Evolutionary conservation across 2,888 invertebrate species (phyloP).

Genomic region (Hydroisotoma schaefferi): DNA sequence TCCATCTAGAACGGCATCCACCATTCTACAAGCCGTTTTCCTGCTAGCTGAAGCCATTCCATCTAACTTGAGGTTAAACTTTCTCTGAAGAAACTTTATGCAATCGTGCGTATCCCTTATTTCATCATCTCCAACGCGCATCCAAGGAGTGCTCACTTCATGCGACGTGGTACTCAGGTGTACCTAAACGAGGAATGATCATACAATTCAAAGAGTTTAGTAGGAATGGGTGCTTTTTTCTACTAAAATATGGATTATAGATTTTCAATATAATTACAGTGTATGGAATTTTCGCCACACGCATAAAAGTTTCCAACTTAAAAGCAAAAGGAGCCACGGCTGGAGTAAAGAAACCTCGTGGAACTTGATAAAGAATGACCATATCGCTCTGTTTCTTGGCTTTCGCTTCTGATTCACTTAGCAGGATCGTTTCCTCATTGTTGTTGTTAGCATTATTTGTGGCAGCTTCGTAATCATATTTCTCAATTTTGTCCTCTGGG

Average conservation of each 20-base stretch:
- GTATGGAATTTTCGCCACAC: slow-evolving; percentile 43
- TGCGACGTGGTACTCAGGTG: slow-evolving; percentile 1
- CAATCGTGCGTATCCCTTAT: slow-evolving; percentile 33
- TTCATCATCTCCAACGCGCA: slow-evolving; percentile 32
- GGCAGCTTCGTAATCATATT: not conserved
- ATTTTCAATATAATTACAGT: slow-evolving; percentile 25
- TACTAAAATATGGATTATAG: not conserved
- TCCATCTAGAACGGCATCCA: slow-evolving; percentile 41
- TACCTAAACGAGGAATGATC: too few species aligned
- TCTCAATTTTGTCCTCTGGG: not conserved
- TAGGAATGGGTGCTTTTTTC: too few species aligned
- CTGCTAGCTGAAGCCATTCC: slow-evolving; percentile 27
- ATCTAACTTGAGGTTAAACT: slow-evolving; percentile 33
- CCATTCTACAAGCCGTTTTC: slow-evolving; percentile 38
- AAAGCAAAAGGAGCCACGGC: slow-evolving; percentile 42
- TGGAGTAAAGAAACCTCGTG: slow-evolving; percentile 40
- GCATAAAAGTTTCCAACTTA: slow-evolving; percentile 45
- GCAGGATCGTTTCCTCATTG: not conserved
- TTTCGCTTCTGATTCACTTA: not conserved
- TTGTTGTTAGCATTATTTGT: not conserved
- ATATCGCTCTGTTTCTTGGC: slow-evolving; percentile 1
- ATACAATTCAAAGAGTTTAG: too few species aligned
- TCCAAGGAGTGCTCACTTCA: slow-evolving; percentile 27
- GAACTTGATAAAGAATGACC: slow-evolving; percentile 32
- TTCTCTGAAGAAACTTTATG: slow-evolving; percentile 21